Conservation (phyloP, 2,113 vertebrate species). For the Actenoides lindsayi region DNA sequence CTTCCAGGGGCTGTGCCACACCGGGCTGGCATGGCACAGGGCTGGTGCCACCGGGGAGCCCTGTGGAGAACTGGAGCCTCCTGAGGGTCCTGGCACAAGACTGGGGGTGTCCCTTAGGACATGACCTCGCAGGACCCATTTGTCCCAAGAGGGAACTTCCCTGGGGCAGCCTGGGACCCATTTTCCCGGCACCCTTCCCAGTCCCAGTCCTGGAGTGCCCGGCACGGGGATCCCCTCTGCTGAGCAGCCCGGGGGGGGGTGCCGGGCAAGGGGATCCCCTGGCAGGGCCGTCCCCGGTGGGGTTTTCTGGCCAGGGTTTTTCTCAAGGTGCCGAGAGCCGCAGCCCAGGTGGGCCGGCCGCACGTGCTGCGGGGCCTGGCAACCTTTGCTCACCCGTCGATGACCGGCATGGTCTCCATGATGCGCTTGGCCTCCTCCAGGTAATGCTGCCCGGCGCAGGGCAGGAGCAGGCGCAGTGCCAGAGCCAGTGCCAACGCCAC, state of each 20-base stretch:
- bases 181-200: neutral
- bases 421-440: conserved; percentile 70
- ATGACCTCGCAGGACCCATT: accelerated
- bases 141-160: neutral
- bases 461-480: neutral
- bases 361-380: accelerated
- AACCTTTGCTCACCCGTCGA: conserved; percentile 83
- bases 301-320: neutral
- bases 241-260: neutral
- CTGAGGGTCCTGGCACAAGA: accelerated
- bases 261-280: neutral
- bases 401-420: conserved; percentile 79
- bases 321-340: neutral
- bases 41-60: neutral
- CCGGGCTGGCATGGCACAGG: neutral
- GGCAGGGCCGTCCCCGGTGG: neutral
- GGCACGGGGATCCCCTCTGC: neutral
- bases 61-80: accelerated
- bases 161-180: neutral
- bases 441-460: conserved; percentile 6
- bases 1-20: accelerated
- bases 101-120: neutral
- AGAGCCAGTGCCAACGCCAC: neutral
- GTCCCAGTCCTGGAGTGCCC: neutral
- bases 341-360: accelerated